Evolutionary conservation across 2,113 vertebrate species (phyloP), one percentile per base, ranked within the genome.

Genomic region (Proterorhinus semilunaris): DNA sequence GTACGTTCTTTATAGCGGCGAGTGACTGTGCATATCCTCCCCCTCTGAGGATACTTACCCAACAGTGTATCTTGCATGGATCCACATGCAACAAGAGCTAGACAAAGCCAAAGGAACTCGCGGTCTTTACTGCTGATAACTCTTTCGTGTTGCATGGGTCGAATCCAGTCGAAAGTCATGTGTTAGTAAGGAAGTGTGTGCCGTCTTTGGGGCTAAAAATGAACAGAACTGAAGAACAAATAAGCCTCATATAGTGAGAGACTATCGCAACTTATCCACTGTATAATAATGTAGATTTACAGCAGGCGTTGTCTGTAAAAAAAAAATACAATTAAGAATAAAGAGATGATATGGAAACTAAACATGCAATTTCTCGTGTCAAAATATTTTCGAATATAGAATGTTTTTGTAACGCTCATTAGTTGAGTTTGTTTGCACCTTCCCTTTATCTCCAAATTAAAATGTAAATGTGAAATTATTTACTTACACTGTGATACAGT

Each of bases 231-330:
- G 53, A 49, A 66, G 62, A 50, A 50, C 65, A 71, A 7, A 51
- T 15, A 44, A 71, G 9, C 43, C 63, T 17, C 27, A 57, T 65
- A 72, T 62, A 66, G 53, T 79, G 63, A 53, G 49, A 80, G 83
- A 75, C 47, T 4, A 71, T 27, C 74, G 68, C 72, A 45, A 27
- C 6, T 50, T 12, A 66, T 63, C 70, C 68, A 75, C 57, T 83
- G 83, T 85, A 85, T 45, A 75, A 68, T 84, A 69, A 16, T 85
- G 83, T 87, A 86, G 74, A 84, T 86, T 82, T 79, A 71, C 66
- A 71, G 65, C 81, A 74, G 75, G 75, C 74, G 68, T 68, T 74
- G 76, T 81, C 79, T 87, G 82, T 86, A 83, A 58, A 53, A 83
- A 58, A 53, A 80, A 82, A 61, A 36, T 36, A 51, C 69, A 78